Evolutionary conservation across 2,113 vertebrate genomes (phyloP), one percentile per base, ranked within the genome.

Genomic region (Tringa solitaria): DNA sequence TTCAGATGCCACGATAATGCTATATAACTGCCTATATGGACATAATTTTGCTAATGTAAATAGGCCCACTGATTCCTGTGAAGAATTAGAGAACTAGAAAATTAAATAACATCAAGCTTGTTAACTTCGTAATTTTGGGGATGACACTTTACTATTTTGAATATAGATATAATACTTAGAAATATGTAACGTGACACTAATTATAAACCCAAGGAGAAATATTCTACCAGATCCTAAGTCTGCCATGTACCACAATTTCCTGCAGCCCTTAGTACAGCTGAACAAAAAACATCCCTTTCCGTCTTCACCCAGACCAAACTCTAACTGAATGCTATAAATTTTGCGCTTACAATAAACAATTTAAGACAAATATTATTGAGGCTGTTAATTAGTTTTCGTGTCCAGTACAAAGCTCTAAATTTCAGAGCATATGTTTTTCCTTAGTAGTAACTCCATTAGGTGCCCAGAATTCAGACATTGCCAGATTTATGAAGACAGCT

Each of bases 391-490:
- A 72, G 78, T 88, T 95, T 95, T 84, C 80, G 70, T 76, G 81
- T 91, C 63, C 63, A 90, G 83, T 75, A 92, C n/a, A 60, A 82
- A 96, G 79, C 84, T 74, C 61, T 69, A 64, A 70, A 68, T 89
- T 95, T 84, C 73, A 80, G 41, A 92, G 85, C 92, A 86, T 51
- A 70, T 96, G 94, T 93, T 94, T 95, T 93, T 73, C 90, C 90
- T 96, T 89, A 93, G 83, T 37, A 56, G 68, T 91, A 93, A 94
- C 72, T 94, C 93, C 80, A 93, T 87, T 92, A 92, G 76, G 81
- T 81, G 39, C 60, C 76, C 84, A 94, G 80, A 89, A 89, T 74
- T 90, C 80, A 87, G 82, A 91, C 84, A 61, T 2, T 74, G 54
- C 64, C 82, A 96, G 87, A 87, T 91, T 92, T 93, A 92, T 92